phyloP scores from a whole-genome alignment of 2,797 vertebrate genomes.

The Leucoraja ocellata region DNA sequence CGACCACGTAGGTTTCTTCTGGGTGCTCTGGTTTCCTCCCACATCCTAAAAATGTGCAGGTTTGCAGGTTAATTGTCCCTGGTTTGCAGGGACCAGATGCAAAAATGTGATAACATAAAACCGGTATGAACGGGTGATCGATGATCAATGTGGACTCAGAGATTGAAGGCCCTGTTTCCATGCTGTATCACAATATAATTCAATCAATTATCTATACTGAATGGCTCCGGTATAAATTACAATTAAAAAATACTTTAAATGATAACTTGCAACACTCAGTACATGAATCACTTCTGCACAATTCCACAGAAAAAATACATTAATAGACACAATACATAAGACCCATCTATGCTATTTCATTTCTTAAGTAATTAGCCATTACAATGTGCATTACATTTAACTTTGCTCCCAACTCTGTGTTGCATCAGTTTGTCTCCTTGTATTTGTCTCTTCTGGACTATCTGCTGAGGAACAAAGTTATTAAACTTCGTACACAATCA shows the following conservation, averaged over 20 bases:
- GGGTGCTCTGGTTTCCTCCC: no score
- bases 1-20: no score
- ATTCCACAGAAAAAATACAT: not conserved
- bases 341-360: not conserved
- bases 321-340: not conserved
- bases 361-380: not conserved
- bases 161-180: no score
- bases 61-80: no score
- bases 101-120: no score
- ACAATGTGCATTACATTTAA: not conserved
- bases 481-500: not conserved
- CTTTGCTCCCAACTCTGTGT: not conserved
- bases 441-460: not conserved
- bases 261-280: not conserved
- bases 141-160: no score
- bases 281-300: not conserved
- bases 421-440: not conserved
- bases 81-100: no score
- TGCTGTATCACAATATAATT: no score
- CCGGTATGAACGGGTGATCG: no score
- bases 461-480: not conserved
- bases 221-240: not conserved
- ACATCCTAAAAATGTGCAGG: no score
- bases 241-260: not conserved
- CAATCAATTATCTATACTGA: not conserved